phyloP scores from a whole-genome alignment of 1,140 invertebrate genomes.

The Lordiphosa mommai region DNA sequence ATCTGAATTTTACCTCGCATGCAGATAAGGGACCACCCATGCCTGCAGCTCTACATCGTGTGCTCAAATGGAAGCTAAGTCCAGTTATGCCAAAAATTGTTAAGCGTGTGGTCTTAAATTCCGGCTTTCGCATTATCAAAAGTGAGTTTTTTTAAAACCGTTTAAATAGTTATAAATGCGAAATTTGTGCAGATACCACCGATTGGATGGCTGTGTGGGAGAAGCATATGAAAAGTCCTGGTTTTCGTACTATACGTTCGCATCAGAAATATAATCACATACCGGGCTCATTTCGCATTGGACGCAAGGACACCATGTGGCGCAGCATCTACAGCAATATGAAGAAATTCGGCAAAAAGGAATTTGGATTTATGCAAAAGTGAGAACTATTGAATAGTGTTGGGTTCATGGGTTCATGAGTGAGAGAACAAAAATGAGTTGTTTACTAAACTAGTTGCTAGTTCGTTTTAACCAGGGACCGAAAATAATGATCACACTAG shows the following conservation, averaged over 20 bases:
- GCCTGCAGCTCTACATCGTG: conserved; percentile 86
- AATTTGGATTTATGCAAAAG: conserved; percentile 95
- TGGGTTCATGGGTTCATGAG: not conserved
- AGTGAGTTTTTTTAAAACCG: conserved; percentile 80
- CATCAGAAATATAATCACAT: conserved; percentile 98
- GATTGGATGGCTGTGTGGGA: conserved; percentile 91
- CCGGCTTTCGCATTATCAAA: conserved; percentile 91
- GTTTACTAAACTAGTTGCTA: no score
- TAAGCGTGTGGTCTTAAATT: conserved; percentile 90
- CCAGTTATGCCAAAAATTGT: conserved; percentile 93
- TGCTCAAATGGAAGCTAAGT: conserved; percentile 95
- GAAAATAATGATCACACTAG: no score
- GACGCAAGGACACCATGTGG: conserved; percentile 97
- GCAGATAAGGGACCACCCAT: conserved; percentile 84
- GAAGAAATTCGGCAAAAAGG: conserved; percentile 87
- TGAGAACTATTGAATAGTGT: no score
- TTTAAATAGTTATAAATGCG: not conserved
- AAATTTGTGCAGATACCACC: conserved; percentile 81
- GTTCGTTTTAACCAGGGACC: no score
- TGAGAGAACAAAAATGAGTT: not conserved
- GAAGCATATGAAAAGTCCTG: conserved; percentile 90
- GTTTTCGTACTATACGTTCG: conserved; percentile 89
- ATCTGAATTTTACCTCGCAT: conserved; percentile 90
- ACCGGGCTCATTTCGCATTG: conserved; percentile 98
- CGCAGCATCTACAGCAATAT: conserved; percentile 90